Evolutionary conservation across 2,113 vertebrate species (phyloP).

Genomic region (Trichechus manatus): DNA sequence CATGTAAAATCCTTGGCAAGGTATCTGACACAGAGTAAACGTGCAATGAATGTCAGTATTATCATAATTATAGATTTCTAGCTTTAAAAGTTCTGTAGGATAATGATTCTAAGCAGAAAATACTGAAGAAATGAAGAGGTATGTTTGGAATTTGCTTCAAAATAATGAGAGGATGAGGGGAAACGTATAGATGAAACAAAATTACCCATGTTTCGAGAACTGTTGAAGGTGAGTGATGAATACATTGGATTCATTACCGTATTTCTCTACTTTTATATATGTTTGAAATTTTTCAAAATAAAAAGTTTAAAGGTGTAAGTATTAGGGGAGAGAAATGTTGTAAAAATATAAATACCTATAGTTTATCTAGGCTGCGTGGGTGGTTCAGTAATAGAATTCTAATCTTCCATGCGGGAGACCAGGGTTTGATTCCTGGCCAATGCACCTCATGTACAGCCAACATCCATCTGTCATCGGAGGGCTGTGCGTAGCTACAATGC

Average conservation of each 20-base stretch:
- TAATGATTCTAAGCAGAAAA: slow-evolving; percentile 59
- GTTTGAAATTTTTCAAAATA: slow-evolving; percentile 1
- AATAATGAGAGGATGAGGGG: neutral
- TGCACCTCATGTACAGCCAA: neutral
- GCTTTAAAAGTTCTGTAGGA: neutral
- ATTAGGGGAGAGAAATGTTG: neutral
- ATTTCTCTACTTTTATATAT: neutral
- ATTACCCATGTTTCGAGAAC: slow-evolving; percentile 1
- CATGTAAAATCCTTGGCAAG: neutral
- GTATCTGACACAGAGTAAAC: neutral
- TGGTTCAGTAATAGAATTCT: neutral
- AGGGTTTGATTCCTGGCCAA: neutral
- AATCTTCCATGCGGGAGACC: neutral
- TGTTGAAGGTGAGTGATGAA: neutral
- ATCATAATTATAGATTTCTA: slow-evolving; percentile 28
- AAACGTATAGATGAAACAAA: neutral
- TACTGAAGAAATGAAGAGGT: slow-evolving; percentile 9
- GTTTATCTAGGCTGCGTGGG: neutral
- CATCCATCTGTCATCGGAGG: neutral
- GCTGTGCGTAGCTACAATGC: neutral
- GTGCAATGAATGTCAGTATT: neutral
- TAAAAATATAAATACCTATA: slow-evolving; percentile 40
- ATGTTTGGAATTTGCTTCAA: slow-evolving; percentile 52
- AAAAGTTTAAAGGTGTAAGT: slow-evolving; percentile 9
- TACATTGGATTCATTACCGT: neutral